Conservation (phyloP, 2,888 invertebrate species). For the Macaria liturata region DNA sequence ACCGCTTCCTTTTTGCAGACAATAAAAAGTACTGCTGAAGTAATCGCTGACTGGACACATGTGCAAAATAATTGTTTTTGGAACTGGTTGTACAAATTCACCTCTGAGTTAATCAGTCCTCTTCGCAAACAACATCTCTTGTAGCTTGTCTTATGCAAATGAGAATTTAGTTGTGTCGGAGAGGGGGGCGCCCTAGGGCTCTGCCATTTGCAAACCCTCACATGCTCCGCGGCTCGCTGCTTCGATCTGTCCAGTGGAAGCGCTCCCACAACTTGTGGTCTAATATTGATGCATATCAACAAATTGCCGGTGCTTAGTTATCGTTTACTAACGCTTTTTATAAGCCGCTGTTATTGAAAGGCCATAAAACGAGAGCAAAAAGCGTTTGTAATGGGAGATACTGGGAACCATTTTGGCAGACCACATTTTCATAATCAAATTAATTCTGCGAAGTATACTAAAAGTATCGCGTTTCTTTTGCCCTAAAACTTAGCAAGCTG, state of each 20-base stretch:
- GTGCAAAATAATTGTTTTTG: slow-evolving; percentile 14
- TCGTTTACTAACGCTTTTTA: slow-evolving; percentile 47
- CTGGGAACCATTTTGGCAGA: slow-evolving; percentile 13
- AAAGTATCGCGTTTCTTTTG: slow-evolving; percentile 11
- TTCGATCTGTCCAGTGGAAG: slow-evolving; percentile 45
- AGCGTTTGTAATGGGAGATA: slow-evolving; percentile 14
- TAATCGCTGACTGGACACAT: neutral
- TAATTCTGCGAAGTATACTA: slow-evolving; percentile 5
- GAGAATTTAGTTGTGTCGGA: slow-evolving; percentile 36
- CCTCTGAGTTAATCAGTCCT: slow-evolving; percentile 21
- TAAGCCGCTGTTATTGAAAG: slow-evolving; percentile 31
- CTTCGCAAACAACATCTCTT: slow-evolving; percentile 36
- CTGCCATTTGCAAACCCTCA: slow-evolving; percentile 39
- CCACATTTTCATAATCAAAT: slow-evolving; percentile 6
- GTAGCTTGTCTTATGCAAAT: slow-evolving; percentile 47
- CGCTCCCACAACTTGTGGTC: slow-evolving; percentile 50
- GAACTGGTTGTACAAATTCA: slow-evolving; percentile 7
- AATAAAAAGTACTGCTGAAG: neutral
- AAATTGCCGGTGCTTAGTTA: slow-evolving; percentile 48
- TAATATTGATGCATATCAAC: slow-evolving; percentile 47
- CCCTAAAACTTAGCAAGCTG: neutral
- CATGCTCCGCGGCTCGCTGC: slow-evolving; percentile 34
- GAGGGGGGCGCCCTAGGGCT: slow-evolving; percentile 45
- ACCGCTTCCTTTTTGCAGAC: slow-evolving; percentile 9
- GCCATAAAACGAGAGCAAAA: slow-evolving; percentile 38